Evolutionary conservation across 2,113 vertebrate genomes (phyloP).

Genomic region (Pelmatolapia mariae): DNA sequence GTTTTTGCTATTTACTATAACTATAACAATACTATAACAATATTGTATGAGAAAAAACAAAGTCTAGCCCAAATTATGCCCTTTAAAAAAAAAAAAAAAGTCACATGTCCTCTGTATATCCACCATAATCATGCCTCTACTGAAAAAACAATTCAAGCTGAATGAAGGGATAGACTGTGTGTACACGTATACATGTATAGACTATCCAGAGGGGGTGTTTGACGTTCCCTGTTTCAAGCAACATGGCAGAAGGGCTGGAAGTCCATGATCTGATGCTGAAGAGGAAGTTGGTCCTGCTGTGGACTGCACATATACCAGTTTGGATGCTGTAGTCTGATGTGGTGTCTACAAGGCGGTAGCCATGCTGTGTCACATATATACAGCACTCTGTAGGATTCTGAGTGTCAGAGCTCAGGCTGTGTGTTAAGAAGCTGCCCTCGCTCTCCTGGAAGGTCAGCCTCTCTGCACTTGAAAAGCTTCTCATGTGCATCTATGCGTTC

Average conservation of each 20-base stretch:
- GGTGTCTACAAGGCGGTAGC: conserved; percentile 33
- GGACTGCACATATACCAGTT: conserved; percentile 40
- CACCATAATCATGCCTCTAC: neutral
- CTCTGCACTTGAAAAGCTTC: conserved; percentile 68
- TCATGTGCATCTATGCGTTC: conserved; percentile 52
- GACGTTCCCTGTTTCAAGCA: conserved; percentile 31
- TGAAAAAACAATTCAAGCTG: conserved; percentile 1
- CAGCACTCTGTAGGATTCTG: conserved; percentile 62
- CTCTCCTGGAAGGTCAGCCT: conserved; percentile 63
- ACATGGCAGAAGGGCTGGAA: neutral
- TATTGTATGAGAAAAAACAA: neutral
- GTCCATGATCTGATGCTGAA: conserved; percentile 25
- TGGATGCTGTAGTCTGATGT: conserved; percentile 36
- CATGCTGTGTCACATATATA: conserved; percentile 54
- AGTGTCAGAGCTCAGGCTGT: conserved; percentile 50
- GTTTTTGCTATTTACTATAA: neutral
- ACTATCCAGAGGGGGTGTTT: conserved; percentile 21
- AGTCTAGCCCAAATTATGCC: neutral
- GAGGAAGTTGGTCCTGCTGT: conserved; percentile 33
- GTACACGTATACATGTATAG: neutral
- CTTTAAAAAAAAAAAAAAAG: neutral
- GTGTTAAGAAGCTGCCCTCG: conserved; percentile 62
- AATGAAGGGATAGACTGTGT: neutral
- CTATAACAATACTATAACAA: neutral
- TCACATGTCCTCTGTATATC: neutral